These are phyloP conservation scores for Antennarius maculatus DNA, from an alignment of 2,797 vertebrate genomes.

Conservation along the genomic window DNA sequence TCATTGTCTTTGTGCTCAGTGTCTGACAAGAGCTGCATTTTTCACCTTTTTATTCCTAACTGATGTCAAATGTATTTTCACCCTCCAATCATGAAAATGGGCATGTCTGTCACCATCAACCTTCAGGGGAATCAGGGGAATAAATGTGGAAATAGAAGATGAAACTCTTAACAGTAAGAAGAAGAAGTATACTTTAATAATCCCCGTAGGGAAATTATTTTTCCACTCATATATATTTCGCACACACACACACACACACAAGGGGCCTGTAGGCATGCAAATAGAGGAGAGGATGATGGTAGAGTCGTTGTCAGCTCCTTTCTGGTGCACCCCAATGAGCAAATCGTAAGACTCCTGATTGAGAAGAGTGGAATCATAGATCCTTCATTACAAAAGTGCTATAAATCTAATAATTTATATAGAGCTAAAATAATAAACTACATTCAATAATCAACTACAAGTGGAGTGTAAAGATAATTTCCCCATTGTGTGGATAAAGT, in stretches of 20 bases:
- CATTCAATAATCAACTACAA: no score
- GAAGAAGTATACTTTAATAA: no score
- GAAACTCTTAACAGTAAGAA: background rate
- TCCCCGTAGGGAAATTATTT: no score
- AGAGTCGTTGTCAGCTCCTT: no score
- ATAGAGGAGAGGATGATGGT: no score
- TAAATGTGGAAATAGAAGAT: background rate
- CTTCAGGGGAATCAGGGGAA: conserved; percentile 21
- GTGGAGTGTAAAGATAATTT: no score
- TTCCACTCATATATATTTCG: no score
- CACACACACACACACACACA: no score
- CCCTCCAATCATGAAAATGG: conserved; percentile 25
- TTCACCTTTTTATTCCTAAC: background rate
- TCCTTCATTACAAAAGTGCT: background rate
- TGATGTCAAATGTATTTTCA: conserved; percentile 24
- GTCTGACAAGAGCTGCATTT: background rate
- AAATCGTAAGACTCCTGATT: conserved; percentile 1
- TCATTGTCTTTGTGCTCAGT: background rate
- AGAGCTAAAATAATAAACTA: no score
- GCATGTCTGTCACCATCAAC: conserved; percentile 17
- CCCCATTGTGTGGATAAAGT: no score
- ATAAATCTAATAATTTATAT: background rate
- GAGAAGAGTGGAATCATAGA: background rate
- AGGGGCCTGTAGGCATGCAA: no score
- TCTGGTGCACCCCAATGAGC: no score